These are phyloP conservation scores for Drosophila meridiana DNA, from an alignment of 2,888 invertebrate genomes.

Conservation along the genomic window DNA sequence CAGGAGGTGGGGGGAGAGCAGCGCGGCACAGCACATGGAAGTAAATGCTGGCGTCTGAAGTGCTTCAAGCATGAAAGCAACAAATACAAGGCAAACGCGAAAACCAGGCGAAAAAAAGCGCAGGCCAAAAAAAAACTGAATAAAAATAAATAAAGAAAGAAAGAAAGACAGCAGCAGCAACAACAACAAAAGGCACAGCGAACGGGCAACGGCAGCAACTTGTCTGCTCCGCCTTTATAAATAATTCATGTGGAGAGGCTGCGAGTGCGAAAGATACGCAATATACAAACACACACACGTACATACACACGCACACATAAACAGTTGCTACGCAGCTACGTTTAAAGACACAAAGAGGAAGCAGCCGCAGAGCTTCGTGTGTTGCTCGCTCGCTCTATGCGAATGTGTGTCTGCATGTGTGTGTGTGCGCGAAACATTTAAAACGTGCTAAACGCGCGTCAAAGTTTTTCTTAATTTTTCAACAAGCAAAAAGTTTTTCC, in stretches of 20 bases:
- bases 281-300: slow-evolving; percentile 59
- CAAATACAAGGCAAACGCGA: slow-evolving; percentile 55
- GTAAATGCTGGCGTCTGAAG: slow-evolving; percentile 74
- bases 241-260: slow-evolving; percentile 84
- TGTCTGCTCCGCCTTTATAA: slow-evolving; percentile 86
- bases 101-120: slow-evolving; percentile 48
- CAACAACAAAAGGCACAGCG: slow-evolving; percentile 43
- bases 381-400: slow-evolving; percentile 23
- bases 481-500: slow-evolving; percentile 64
- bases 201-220: slow-evolving; percentile 77
- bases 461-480: slow-evolving; percentile 80
- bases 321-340: slow-evolving; percentile 56
- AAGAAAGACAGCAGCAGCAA: slow-evolving; percentile 54
- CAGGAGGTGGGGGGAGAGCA: not conserved
- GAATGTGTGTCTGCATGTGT: slow-evolving; percentile 17
- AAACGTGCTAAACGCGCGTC: slow-evolving; percentile 81
- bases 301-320: slow-evolving; percentile 37
- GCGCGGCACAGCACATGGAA: slow-evolving; percentile 59
- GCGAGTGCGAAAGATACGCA: slow-evolving; percentile 77
- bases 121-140: slow-evolving; percentile 42
- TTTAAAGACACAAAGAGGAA: slow-evolving; percentile 72
- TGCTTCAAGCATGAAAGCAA: slow-evolving; percentile 70
- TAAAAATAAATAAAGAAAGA: slow-evolving; percentile 56
- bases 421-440: slow-evolving; percentile 68
- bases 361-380: slow-evolving; percentile 60